Percentiles rank a stretch among this genome's conserved stretches.
Conservation (phyloP, 2,113 vertebrate genomes). For the Salvelinus sp. region DNA sequence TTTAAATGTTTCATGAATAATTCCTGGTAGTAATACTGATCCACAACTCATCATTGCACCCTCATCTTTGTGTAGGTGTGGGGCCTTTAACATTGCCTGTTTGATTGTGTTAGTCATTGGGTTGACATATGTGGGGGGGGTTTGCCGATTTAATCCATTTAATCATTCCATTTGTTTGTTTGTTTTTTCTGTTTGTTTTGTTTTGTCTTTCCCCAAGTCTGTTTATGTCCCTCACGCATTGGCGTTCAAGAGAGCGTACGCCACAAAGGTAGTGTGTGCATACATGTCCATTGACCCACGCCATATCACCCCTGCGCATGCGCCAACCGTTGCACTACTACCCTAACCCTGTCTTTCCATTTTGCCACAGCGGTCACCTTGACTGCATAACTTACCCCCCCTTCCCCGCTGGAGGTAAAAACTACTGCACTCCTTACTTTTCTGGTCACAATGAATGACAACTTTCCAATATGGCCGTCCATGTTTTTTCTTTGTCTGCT, state of each 20-base stretch:
- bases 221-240: constrained; percentile 94
- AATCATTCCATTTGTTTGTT: constrained; percentile 80
- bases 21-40: constrained; percentile 38
- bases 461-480: constrained; percentile 25
- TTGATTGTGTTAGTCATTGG: constrained; percentile 21
- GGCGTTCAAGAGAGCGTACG: constrained; percentile 95
- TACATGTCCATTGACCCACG: constrained; percentile 67
- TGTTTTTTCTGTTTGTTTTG: constrained; percentile 69
- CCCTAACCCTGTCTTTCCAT: constrained; percentile 18
- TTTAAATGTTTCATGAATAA: constrained; percentile 3
- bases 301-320: constrained; percentile 68
- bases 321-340: constrained; percentile 37
- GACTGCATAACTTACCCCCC: constrained; percentile 53
- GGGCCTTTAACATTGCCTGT: constrained; percentile 57
- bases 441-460: constrained; percentile 23
- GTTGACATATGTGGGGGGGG: no score
- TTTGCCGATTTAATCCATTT: constrained; percentile 56
- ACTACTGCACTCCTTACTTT: constrained; percentile 35
- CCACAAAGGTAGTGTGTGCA: constrained; percentile 93
- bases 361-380: constrained; percentile 19
- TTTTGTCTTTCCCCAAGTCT: constrained; percentile 84
- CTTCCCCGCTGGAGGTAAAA: constrained; percentile 46
- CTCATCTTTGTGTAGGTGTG: constrained; percentile 31
- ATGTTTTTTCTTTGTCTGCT: constrained; percentile 41
- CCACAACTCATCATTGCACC: constrained; percentile 14